phyloP scores from a whole-genome alignment of 2,797 vertebrate genomes.

The Cottoperca gobio region DNA sequence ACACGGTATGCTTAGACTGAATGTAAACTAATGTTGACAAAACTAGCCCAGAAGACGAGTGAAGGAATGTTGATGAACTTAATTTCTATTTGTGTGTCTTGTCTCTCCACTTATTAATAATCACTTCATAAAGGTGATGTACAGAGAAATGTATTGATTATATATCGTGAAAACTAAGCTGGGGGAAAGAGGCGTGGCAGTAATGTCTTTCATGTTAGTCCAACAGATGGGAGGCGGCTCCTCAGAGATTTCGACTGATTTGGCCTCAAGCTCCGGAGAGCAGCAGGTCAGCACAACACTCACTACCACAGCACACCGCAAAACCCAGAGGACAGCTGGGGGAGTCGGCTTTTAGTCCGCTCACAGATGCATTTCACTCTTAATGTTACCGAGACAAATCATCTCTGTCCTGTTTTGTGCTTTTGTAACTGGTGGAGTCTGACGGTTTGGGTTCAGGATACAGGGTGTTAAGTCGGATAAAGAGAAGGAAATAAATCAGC shows the following conservation, averaged over 20 bases:
- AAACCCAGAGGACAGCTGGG: neutral
- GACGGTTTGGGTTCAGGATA: neutral
- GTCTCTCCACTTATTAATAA: neutral
- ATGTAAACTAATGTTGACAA: slow-evolving; percentile 9
- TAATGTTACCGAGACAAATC: neutral
- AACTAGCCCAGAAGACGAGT: neutral
- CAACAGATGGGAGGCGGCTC: slow-evolving; percentile 7
- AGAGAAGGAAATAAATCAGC: neutral
- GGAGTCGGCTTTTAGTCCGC: slow-evolving; percentile 17
- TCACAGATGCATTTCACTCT: slow-evolving; percentile 24
- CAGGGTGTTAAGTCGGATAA: neutral
- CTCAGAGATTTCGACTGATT: slow-evolving; percentile 10
- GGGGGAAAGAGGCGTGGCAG: neutral
- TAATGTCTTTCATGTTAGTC: slow-evolving; percentile 19
- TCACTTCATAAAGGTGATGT: neutral
- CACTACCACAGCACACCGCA: slow-evolving; percentile 27
- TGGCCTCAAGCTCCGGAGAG: slow-evolving; percentile 1
- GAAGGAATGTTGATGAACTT: neutral
- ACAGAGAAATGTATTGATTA: neutral
- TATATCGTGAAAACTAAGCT: neutral
- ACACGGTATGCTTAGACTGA: neutral
- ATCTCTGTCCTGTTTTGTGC: neutral
- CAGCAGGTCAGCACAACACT: slow-evolving; percentile 34
- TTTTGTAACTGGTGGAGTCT: neutral
- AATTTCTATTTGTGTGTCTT: slow-evolving; percentile 1